Percentiles rank a stretch among this genome's conserved stretches.
phyloP scores from a whole-genome alignment of 2,797 vertebrate genomes.

The Spondyliosoma cantharus region DNA sequence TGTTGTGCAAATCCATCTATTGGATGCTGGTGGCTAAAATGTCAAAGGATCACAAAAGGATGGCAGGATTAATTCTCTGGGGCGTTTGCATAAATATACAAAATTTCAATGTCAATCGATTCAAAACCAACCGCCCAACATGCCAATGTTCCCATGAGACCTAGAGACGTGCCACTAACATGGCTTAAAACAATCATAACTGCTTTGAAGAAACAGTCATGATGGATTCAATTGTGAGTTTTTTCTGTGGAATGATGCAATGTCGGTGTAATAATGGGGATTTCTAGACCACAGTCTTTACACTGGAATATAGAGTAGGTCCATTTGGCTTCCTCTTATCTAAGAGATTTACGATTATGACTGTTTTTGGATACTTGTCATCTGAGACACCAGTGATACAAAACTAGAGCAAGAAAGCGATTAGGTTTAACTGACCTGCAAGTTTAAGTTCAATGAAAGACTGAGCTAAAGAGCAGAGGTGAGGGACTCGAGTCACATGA shows the following conservation, averaged over 20 bases:
- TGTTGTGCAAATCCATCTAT: not conserved
- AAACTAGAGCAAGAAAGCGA: conserved; percentile 17
- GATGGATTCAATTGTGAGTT: not conserved
- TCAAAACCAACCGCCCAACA: not conserved
- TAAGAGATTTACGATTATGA: conserved; percentile 20
- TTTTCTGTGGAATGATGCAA: not conserved
- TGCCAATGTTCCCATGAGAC: not conserved
- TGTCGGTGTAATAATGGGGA: not conserved
- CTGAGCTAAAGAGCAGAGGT: conserved; percentile 11
- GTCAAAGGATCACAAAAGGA: not conserved
- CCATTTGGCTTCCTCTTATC: conserved; percentile 11
- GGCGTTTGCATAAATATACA: not conserved
- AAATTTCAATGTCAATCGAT: not conserved
- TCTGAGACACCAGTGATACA: conserved; percentile 22
- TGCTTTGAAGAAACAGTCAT: not conserved
- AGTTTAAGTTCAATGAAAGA: conserved; percentile 18
- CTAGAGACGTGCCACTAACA: not conserved
- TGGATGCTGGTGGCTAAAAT: not conserved
- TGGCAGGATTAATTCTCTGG: not conserved
- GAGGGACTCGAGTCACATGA: too few species aligned
- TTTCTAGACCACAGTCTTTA: conserved; percentile 18
- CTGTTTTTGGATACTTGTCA: not conserved
- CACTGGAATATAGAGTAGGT: not conserved
- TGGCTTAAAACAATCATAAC: not conserved
- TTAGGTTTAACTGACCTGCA: conserved; percentile 16